phyloP scores from a whole-genome alignment of 2,113 vertebrate species.

The Thunnus maccoyii region DNA sequence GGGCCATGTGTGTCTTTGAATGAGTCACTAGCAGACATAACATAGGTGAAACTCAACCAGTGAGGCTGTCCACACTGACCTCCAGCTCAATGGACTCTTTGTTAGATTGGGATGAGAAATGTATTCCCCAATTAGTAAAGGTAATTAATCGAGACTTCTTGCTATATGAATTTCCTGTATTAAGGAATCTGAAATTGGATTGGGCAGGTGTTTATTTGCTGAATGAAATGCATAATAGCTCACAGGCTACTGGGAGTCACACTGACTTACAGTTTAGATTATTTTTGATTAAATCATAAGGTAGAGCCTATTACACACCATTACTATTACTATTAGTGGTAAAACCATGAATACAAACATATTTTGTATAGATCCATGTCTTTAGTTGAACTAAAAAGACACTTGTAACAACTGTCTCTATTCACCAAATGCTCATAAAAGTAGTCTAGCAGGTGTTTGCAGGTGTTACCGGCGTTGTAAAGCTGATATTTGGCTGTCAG shows the following conservation, averaged over 20 bases:
- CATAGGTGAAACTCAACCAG: slow-evolving; percentile 41
- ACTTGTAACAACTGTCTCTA: slow-evolving; percentile 7
- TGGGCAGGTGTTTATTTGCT: slow-evolving; percentile 2
- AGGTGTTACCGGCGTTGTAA: slow-evolving; percentile 20
- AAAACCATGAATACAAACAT: neutral
- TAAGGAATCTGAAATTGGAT: slow-evolving; percentile 13
- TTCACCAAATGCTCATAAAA: slow-evolving; percentile 24
- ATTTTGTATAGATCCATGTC: neutral
- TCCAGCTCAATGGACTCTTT: slow-evolving; percentile 55
- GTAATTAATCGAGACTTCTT: slow-evolving; percentile 7
- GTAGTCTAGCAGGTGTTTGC: slow-evolving; percentile 51
- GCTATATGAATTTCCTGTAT: neutral
- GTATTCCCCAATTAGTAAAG: slow-evolving; percentile 2
- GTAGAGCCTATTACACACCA: neutral
- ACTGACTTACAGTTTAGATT: no score
- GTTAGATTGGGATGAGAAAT: slow-evolving; percentile 28
- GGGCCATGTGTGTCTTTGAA: slow-evolving; percentile 37
- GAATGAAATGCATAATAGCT: neutral
- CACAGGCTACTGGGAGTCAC: neutral
- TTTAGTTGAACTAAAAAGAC: neutral
- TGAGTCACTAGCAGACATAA: slow-evolving; percentile 56
- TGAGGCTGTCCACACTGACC: neutral
- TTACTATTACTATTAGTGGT: neutral
- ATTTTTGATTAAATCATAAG: neutral
- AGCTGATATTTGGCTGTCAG: slow-evolving; percentile 41